Percentiles rank a stretch among this genome's conserved stretches.
Conservation (phyloP, 2,888 invertebrate genomes). For the Epinotia brunnichana region DNA sequence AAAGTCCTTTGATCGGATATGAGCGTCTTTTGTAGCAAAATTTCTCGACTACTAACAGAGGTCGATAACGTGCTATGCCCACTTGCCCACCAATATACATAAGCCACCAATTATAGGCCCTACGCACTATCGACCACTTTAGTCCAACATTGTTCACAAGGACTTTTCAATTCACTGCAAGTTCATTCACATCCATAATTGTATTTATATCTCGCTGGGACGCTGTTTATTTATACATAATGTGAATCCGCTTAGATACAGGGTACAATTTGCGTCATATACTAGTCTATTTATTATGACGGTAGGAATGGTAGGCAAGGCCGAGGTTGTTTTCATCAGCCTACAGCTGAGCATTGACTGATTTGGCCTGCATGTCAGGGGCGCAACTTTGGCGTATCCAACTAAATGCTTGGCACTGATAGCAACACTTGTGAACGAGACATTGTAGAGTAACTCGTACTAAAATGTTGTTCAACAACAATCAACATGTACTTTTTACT, state of each 20-base stretch:
- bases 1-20: conserved; percentile 53
- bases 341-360: conserved; percentile 46
- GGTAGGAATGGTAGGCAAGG: conserved; percentile 36
- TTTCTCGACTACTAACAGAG: conserved; percentile 38
- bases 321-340: conserved; percentile 44
- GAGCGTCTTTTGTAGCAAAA: conserved; percentile 51
- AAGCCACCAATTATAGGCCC: conserved; percentile 28
- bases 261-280: conserved; percentile 26
- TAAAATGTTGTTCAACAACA: background rate
- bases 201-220: conserved; percentile 33
- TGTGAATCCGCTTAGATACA: conserved; percentile 38
- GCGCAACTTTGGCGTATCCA: conserved; percentile 61
- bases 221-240: conserved; percentile 30
- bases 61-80: background rate
- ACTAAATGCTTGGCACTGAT: conserved; percentile 50
- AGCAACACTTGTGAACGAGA: conserved; percentile 54
- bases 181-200: conserved; percentile 34
- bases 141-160: conserved; percentile 20
- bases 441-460: background rate
- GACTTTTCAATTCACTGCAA: conserved; percentile 35
- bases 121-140: conserved; percentile 24
- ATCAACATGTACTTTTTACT: background rate
- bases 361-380: conserved; percentile 61
- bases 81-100: too few relatives aligned
- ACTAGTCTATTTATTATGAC: conserved; percentile 34